phyloP scores from a whole-genome alignment of 2,888 invertebrate species.

The Aphidoletes aphidimyza region DNA sequence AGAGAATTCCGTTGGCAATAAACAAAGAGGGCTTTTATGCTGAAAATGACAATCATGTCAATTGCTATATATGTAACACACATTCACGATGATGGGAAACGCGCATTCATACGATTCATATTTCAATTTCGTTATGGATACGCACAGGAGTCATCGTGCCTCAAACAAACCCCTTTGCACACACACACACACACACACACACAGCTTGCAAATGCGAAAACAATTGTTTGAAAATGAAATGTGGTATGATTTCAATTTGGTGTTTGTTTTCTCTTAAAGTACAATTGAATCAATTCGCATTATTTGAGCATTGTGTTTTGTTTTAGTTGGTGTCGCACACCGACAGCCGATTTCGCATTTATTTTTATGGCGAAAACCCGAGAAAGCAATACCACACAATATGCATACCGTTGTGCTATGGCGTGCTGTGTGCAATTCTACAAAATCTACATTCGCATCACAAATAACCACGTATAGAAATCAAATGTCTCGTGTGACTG shows the following conservation, averaged over 20 bases:
- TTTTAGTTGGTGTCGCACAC: background rate
- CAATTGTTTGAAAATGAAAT: constrained; percentile 26
- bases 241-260: background rate
- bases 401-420: too few relatives aligned
- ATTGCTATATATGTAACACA: background rate
- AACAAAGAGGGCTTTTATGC: background rate
- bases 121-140: background rate
- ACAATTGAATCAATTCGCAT: constrained; percentile 26
- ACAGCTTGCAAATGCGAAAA: constrained; percentile 6
- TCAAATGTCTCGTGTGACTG: too few relatives aligned
- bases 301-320: constrained; percentile 6
- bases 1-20: constrained; percentile 7
- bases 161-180: too few relatives aligned
- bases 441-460: too few relatives aligned
- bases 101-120: background rate
- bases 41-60: constrained; percentile 31
- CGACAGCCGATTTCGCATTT: background rate
- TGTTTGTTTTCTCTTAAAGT: background rate
- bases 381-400: too few relatives aligned
- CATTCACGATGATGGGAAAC: background rate
- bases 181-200: too few relatives aligned
- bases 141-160: background rate
- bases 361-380: too few relatives aligned
- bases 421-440: too few relatives aligned
- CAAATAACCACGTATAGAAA: too few relatives aligned